Evolutionary conservation across 37 sponge, comb jelly and placozoan genomes (phyloP).

Genomic region (Axinella damicornis): DNA sequence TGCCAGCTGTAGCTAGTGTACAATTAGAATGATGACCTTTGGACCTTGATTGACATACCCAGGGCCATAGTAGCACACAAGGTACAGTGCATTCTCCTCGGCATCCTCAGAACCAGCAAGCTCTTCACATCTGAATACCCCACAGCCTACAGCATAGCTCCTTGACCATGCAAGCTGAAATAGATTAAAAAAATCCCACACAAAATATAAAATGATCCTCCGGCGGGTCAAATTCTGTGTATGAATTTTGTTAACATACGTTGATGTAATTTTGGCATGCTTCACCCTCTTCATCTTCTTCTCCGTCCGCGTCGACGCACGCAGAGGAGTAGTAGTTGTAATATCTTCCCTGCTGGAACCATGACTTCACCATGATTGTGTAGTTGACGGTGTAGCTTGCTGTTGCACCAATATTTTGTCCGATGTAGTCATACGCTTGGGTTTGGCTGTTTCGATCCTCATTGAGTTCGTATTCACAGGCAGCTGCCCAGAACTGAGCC

Average conservation of each 20-base stretch:
- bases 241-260: too few species aligned
- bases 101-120: constrained; percentile 35
- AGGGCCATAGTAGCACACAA: constrained; percentile 75
- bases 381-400: constrained; percentile 58
- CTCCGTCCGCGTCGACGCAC: constrained; percentile 47
- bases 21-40: too few species aligned
- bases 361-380: constrained; percentile 18
- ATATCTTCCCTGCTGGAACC: constrained; percentile 15
- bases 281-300: constrained; percentile 43
- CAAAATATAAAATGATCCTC: background rate
- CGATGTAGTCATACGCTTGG: constrained; percentile 23
- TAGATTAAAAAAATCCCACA: background rate
- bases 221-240: background rate
- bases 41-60: too few species aligned
- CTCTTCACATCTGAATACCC: constrained; percentile 45
- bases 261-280: constrained; percentile 26
- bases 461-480: constrained; percentile 35
- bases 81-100: constrained; percentile 39
- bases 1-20: too few species aligned
- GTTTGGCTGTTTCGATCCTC: constrained; percentile 40
- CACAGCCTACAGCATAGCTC: constrained; percentile 65
- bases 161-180: constrained; percentile 63
- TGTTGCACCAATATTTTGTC: constrained; percentile 12
- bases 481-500: constrained; percentile 58
- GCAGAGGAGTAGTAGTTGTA: constrained; percentile 17